These are phyloP conservation scores for Centropristis striata DNA, from an alignment of 2,113 vertebrate species.

Conservation along the genomic window DNA sequence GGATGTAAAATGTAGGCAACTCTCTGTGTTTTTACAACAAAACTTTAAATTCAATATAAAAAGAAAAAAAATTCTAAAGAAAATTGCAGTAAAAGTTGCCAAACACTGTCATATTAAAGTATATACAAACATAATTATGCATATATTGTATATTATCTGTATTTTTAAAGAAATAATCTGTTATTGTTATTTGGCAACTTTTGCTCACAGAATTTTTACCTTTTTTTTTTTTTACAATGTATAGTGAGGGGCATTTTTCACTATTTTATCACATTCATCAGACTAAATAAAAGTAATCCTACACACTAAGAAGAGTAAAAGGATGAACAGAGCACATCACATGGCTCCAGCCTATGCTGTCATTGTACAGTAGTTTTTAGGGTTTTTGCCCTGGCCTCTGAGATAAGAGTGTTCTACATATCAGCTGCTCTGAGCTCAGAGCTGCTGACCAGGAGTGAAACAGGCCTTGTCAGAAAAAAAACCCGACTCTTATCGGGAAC, in stretches of 20 bases:
- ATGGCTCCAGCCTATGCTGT: neutral
- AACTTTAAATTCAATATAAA: too few species aligned
- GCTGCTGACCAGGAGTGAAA: constrained; percentile 54
- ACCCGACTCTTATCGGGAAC: constrained; percentile 70
- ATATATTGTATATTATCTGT: too few species aligned
- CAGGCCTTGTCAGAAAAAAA: constrained; percentile 48
- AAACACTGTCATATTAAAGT: too few species aligned
- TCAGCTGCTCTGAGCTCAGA: constrained; percentile 48
- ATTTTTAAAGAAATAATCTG: too few species aligned
- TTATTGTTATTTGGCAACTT: too few species aligned
- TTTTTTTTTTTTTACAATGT: too few species aligned
- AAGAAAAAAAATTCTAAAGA: too few species aligned
- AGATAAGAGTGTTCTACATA: constrained; percentile 55
- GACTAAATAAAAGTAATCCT: neutral
- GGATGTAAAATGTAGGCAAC: too few species aligned
- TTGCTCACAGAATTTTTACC: too few species aligned
- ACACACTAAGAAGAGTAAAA: neutral
- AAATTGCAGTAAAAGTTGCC: too few species aligned
- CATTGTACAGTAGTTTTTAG: constrained; percentile 24
- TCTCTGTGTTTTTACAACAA: too few species aligned
- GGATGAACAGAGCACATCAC: constrained; percentile 3
- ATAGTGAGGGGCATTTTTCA: neutral
- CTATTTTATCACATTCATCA: neutral
- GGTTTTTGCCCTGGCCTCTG: constrained; percentile 31
- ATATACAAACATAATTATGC: too few species aligned